phyloP scores from a whole-genome alignment of 1,140 invertebrate genomes.

The Cephus cinctus region DNA sequence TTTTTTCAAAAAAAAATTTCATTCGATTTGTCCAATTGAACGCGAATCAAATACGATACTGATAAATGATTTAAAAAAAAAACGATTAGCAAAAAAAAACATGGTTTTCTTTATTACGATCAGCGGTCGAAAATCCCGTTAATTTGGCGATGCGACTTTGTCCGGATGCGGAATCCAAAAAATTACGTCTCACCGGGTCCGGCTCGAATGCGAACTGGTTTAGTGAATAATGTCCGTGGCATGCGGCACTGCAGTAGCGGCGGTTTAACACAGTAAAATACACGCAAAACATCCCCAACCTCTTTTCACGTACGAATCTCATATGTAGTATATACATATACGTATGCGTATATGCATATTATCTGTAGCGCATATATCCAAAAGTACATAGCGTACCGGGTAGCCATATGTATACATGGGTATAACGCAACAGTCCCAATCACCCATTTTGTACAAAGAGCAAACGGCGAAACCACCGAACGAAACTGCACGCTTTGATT shows the following conservation, averaged over 20 bases:
- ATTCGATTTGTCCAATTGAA: no score
- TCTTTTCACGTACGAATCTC: no score
- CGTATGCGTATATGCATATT: not conserved
- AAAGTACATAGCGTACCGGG: not conserved
- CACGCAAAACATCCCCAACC: no score
- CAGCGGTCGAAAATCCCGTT: no score
- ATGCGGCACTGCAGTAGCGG: constrained; percentile 33
- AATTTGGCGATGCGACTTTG: no score
- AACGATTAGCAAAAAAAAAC: no score
- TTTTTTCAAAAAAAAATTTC: no score
- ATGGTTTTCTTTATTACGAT: no score
- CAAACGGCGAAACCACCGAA: not conserved
- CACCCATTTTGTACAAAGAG: not conserved
- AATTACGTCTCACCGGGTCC: constrained; percentile 34
- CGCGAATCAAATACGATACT: no score
- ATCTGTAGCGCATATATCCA: not conserved
- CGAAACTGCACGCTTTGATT: constrained; percentile 35
- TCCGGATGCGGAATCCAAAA: constrained; percentile 36
- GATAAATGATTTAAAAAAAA: no score
- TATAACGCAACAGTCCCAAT: not conserved
- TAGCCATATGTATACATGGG: not conserved
- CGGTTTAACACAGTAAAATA: constrained; percentile 20
- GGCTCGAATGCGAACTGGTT: constrained; percentile 14
- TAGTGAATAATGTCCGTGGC: constrained; percentile 38
- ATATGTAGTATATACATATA: no score